Base-by-base conservation (phyloP, 1,140 invertebrate species). In the Coboldia fuscipes region DNA sequence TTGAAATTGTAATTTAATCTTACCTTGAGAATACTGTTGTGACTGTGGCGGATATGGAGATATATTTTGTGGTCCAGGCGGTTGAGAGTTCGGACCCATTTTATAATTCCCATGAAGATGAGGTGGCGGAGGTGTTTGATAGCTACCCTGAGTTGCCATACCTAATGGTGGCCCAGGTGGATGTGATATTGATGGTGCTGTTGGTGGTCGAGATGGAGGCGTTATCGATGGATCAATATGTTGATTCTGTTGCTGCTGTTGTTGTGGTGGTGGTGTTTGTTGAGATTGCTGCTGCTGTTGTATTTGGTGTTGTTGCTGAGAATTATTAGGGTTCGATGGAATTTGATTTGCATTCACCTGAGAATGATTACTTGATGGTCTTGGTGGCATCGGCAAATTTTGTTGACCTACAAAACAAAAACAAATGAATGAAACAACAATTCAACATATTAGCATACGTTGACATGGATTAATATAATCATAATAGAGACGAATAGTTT, bases 341-440 rank as follows among this genome's bases (percentile, higher is more conserved):
- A 76, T 75, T 46, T 81, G 72, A 64, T 61, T 51, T 67, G 70
- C 50, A 66, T 72, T 61, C 68, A 70, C 57, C 70, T 71, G 62
- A 43, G 82, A 78, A 55, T 86, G 77, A 58, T 82, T 79, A 53
- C 83, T 88, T 43, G 83, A 78, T 51, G 85, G 84, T 46, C 85
- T 70, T 46, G 81, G 81, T 55, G 81, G 81, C 77, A 85, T 84
- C 57, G 79, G 75, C 74, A 85, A 75, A 69, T 78, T 84, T 68
- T 75, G 77, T 58, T 82, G 80, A 51, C 79, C 80, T 84, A 57
- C n/a, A 60, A 58, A 33, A 26, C 17, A 12, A 26, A 13, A 22
- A 36, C 13, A 31, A 40, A 34, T n/a, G n/a, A n/a, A n/a, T n/a
- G n/a, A n/a, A n/a, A n/a, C n/a, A n/a, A n/a, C n/a, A n/a, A n/a